Conservation (phyloP, 2,797 vertebrate genomes). For the Anabas testudineus region DNA sequence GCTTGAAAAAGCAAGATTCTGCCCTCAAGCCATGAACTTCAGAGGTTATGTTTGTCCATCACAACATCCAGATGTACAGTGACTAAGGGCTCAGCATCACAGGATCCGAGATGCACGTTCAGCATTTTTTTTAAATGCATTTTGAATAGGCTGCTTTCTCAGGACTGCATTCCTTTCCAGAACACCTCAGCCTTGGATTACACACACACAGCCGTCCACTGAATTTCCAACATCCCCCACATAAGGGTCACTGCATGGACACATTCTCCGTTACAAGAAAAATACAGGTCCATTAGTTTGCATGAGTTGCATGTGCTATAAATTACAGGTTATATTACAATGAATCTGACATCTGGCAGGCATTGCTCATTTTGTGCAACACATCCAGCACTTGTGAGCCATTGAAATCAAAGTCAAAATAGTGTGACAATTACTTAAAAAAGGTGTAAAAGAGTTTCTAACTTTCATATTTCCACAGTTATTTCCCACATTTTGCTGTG, state of each 20-base stretch:
- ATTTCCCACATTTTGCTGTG: constrained; percentile 18
- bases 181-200: constrained; percentile 70
- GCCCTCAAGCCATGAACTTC: constrained; percentile 30
- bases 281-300: constrained; percentile 54
- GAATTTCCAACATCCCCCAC: constrained; percentile 54
- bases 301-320: constrained; percentile 38
- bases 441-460: background rate
- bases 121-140: constrained; percentile 37
- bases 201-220: constrained; percentile 44
- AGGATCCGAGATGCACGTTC: constrained; percentile 42
- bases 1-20: constrained; percentile 20
- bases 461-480: constrained; percentile 10
- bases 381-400: background rate
- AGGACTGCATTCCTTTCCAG: constrained; percentile 51
- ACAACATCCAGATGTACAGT: constrained; percentile 38
- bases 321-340: constrained; percentile 49
- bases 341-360: constrained; percentile 22
- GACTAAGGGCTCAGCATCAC: constrained; percentile 47
- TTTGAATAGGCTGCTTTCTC: constrained; percentile 39
- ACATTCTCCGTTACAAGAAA: constrained; percentile 44
- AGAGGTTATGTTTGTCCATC: constrained; percentile 17
- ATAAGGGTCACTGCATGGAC: constrained; percentile 37
- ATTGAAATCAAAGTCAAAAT: constrained; percentile 26
- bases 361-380: constrained; percentile 21
- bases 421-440: constrained; percentile 8